Evolutionary conservation across 2,888 invertebrate genomes (phyloP).

Genomic region (Mactromeris polynyma): DNA sequence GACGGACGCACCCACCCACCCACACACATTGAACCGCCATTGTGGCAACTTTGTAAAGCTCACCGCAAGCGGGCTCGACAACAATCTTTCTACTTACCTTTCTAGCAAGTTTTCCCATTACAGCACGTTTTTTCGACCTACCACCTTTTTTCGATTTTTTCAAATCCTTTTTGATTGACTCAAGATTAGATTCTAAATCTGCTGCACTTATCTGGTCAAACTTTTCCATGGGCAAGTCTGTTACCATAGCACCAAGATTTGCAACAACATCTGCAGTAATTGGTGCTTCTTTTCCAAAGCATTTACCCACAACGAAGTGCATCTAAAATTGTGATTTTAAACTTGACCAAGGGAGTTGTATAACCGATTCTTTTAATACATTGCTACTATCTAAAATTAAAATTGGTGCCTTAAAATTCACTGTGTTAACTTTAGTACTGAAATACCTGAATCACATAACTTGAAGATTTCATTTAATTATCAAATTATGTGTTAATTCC

Average conservation of each 20-base stretch:
- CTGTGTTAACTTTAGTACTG: too few relatives aligned
- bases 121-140: slow-evolving; percentile 17
- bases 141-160: slow-evolving; percentile 18
- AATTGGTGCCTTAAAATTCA: neutral
- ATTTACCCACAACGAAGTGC: slow-evolving; percentile 32
- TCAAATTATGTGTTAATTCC: too few relatives aligned
- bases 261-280: slow-evolving; percentile 14
- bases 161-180: slow-evolving; percentile 41
- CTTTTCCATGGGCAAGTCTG: slow-evolving; percentile 42
- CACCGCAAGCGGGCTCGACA: too few relatives aligned
- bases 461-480: too few relatives aligned
- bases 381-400: neutral
- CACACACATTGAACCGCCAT: neutral
- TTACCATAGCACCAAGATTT: slow-evolving; percentile 50
- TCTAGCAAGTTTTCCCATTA: slow-evolving; percentile 47
- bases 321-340: slow-evolving; percentile 35
- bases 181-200: slow-evolving; percentile 39
- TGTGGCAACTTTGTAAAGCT: too few relatives aligned
- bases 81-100: slow-evolving; percentile 41
- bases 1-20: too few relatives aligned
- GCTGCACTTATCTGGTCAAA: slow-evolving; percentile 41
- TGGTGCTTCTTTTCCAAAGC: slow-evolving; percentile 19
- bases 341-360: neutral
- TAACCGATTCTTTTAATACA: neutral
- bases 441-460: too few relatives aligned